Base-by-base conservation (phyloP, 1,140 invertebrate species). In the Aphidius ervi region DNA sequence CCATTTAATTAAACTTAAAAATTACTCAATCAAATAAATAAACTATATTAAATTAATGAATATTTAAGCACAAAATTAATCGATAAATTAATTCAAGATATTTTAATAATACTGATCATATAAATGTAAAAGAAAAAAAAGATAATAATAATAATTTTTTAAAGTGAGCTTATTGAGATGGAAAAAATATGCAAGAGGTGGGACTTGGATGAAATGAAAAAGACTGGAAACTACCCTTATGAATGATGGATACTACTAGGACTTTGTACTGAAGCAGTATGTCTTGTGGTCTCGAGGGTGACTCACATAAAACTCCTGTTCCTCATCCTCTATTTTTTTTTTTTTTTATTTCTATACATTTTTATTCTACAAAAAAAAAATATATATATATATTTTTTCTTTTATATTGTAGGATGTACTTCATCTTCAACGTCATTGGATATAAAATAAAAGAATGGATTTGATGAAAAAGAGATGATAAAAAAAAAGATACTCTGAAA, bases 391-490 rank as follows among this genome's bases (percentile, higher is more conserved):
- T 61, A 10, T 10, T 45, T 55, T 20, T 46, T 45, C 20, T 8
- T 59, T 23, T 46, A 46, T 31, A 9, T 54, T 55, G 6, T 56
- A 31, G 23, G 4, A 31, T 31, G 23, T 59, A 23, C 58, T 60
- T 20, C n/a, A 54, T 6, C 43, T 46, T 45, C 46, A 45, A 16
- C 16, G 20, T 8, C 5, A 5, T 40, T 39, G 37, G 20, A 23
- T 41, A 37, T 56, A 37, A 31, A 54, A 54, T 54, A 54, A 54
- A 54, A 42, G 5, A 40, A 20, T 31, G 10, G 7, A 31, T 31
- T 31, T 45, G n/a, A 49, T 31, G 50, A 70, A 57, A 67, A 61
- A 53, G 66, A 58, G 59, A 65, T 47, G 20, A n/a, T 37, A 9
- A 8, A 5, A 55, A 63, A 9, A 55, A 55, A 23, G 45, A 56